These are phyloP conservation scores for Diabrotica virgifera DNA, from an alignment of 1,140 invertebrate genomes.

Conservation along the genomic window DNA sequence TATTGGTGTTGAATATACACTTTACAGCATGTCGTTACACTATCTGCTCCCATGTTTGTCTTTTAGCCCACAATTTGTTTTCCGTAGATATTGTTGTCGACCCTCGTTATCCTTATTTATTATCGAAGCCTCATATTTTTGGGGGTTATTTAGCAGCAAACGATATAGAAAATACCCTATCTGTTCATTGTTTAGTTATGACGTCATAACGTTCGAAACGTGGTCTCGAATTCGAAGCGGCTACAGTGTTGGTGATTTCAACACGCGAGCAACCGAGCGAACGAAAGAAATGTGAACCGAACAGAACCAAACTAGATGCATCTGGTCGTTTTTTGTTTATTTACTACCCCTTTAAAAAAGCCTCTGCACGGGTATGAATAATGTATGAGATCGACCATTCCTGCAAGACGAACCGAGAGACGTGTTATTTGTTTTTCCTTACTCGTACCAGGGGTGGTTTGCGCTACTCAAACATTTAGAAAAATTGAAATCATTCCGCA, in stretches of 20 bases:
- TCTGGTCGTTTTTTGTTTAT: constrained; percentile 26
- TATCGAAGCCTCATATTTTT: too few species aligned
- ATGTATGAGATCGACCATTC: constrained; percentile 24
- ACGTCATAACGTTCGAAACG: constrained; percentile 15
- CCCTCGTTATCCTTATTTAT: too few species aligned
- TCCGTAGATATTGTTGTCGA: too few species aligned
- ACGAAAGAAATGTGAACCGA: not conserved
- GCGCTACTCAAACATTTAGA: not conserved
- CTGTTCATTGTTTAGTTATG: not conserved
- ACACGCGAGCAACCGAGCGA: not conserved
- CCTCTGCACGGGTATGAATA: constrained; percentile 21
- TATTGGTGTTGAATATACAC: too few species aligned
- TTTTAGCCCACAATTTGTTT: too few species aligned
- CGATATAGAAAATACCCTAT: too few species aligned
- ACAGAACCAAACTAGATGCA: constrained; percentile 15
- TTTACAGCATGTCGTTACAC: too few species aligned
- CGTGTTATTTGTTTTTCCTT: constrained; percentile 8
- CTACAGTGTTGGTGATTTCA: not conserved
- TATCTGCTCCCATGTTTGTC: too few species aligned
- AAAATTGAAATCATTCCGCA: too few species aligned
- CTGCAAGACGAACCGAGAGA: constrained; percentile 12
- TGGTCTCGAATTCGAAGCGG: not conserved
- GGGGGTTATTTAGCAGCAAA: too few species aligned
- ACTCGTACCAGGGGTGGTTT: not conserved
- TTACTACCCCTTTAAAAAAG: constrained; percentile 25